phyloP scores from a whole-genome alignment of 1,140 invertebrate species.

The Drosophila willistoni region DNA sequence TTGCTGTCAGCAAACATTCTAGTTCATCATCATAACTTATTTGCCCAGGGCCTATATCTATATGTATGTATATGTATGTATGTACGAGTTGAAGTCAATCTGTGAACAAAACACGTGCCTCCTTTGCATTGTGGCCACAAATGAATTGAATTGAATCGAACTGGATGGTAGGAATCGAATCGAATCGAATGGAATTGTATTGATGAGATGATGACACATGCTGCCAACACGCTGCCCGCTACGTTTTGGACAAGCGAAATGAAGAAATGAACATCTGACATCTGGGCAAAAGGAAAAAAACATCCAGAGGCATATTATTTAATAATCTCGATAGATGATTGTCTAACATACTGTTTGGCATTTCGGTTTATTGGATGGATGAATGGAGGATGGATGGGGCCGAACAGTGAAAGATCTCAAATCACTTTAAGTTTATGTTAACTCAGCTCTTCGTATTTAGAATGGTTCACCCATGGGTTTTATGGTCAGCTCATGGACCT shows the following conservation, averaged over 20 bases:
- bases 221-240: background rate
- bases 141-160: slow-evolving; percentile 48
- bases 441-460: background rate
- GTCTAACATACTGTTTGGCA: slow-evolving; percentile 38
- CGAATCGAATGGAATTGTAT: background rate
- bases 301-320: slow-evolving; percentile 41
- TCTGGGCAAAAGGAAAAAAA: slow-evolving; percentile 42
- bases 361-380: slow-evolving; percentile 2
- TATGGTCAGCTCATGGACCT: slow-evolving; percentile 83
- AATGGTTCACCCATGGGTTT: slow-evolving; percentile 76
- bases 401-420: too few species aligned
- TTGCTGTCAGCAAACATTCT: slow-evolving; percentile 49
- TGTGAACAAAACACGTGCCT: slow-evolving; percentile 31
- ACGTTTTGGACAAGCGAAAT: slow-evolving; percentile 30
- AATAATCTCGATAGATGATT: slow-evolving; percentile 58
- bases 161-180: background rate
- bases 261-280: slow-evolving; percentile 65
- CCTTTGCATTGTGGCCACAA: slow-evolving; percentile 29
- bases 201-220: slow-evolving; percentile 8
- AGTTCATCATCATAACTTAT: slow-evolving; percentile 13
- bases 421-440: too few species aligned
- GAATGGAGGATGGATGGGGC: background rate
- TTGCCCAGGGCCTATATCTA: background rate
- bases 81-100: background rate
- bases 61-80: background rate